Conservation (phyloP, 2,797 vertebrate genomes). For the Enteromius mattozi region DNA sequence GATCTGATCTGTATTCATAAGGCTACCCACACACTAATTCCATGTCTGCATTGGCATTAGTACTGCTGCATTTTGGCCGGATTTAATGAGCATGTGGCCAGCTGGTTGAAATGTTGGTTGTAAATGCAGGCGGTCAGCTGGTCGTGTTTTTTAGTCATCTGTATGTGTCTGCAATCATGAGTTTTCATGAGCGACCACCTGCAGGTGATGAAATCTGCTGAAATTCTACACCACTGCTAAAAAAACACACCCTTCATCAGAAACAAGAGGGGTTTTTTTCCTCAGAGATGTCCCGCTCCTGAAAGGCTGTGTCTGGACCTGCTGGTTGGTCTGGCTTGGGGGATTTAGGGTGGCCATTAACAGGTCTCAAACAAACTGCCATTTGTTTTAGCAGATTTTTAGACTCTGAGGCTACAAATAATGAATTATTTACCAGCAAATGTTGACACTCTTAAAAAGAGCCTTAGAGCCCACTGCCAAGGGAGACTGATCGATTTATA, state of each 20-base stretch:
- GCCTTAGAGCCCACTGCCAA: background rate
- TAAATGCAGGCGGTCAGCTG: conserved; percentile 22
- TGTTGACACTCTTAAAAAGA: background rate
- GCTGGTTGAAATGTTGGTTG: conserved; percentile 26
- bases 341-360: conserved; percentile 54
- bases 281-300: background rate
- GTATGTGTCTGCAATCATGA: conserved; percentile 35
- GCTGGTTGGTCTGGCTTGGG: conserved; percentile 57
- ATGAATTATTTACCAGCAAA: background rate
- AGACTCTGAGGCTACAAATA: background rate
- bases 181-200: conserved; percentile 36
- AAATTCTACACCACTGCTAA: conserved; percentile 41
- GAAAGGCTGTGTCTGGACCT: conserved; percentile 60
- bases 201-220: conserved; percentile 27
- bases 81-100: conserved; percentile 33
- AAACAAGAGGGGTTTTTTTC: background rate
- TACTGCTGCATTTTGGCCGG: background rate
- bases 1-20: conserved; percentile 33
- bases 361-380: conserved; percentile 13
- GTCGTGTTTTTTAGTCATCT: conserved; percentile 13
- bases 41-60: conserved; percentile 42
- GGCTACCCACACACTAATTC: conserved; percentile 41
- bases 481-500: background rate
- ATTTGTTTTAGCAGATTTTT: background rate
- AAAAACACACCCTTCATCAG: conserved; percentile 13